Percentiles rank a stretch among this genome's conserved stretches.
Evolutionary conservation across 1,140 invertebrate species (phyloP).

Genomic region (Trichonephila clavata): DNA sequence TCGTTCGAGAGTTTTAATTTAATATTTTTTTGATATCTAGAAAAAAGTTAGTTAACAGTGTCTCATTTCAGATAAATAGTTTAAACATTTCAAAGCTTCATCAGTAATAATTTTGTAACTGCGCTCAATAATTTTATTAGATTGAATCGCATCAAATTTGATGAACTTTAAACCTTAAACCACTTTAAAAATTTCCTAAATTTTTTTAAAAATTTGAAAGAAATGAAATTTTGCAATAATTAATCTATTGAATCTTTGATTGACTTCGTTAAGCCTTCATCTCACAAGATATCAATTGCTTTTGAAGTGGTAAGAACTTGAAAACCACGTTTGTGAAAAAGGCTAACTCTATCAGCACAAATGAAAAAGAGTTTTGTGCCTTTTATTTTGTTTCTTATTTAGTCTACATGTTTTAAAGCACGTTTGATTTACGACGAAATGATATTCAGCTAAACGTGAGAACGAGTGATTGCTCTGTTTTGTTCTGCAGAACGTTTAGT

Average conservation of each 20-base stretch:
- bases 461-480: background rate
- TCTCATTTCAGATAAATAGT: too few relatives aligned
- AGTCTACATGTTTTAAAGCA: background rate
- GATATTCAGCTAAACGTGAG: slow-evolving; percentile 11
- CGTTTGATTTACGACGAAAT: background rate
- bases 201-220: background rate
- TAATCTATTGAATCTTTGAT: background rate
- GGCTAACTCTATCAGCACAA: background rate
- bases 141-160: background rate
- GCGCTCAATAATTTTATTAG: too few relatives aligned
- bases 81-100: too few relatives aligned
- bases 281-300: background rate
- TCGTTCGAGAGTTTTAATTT: too few relatives aligned
- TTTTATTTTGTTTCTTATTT: background rate
- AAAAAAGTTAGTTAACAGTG: too few relatives aligned
- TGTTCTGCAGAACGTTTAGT: too few relatives aligned
- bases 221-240: background rate
- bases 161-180: background rate
- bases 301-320: background rate
- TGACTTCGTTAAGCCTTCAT: background rate
- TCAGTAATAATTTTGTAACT: too few relatives aligned
- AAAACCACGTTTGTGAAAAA: background rate
- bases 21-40: too few relatives aligned
- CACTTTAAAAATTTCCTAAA: background rate
- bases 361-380: background rate